Conservation (phyloP, 2,113 vertebrate species). For the Amphilophus citrinellus region DNA sequence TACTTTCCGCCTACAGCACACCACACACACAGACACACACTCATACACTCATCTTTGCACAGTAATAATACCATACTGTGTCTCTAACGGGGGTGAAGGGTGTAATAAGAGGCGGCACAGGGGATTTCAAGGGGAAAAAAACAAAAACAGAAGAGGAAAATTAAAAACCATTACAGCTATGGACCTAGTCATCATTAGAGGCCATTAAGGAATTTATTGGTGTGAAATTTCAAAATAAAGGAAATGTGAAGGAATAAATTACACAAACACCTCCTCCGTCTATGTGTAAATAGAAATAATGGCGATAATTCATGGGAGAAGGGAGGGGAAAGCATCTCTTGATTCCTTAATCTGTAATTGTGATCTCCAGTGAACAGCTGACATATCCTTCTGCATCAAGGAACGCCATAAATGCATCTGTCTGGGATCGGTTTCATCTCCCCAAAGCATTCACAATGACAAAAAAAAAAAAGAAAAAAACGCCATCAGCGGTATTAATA, state of each 20-base stretch:
- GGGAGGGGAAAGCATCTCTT: slow-evolving; percentile 42
- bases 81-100: slow-evolving; percentile 38
- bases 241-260: slow-evolving; percentile 18
- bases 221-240: slow-evolving; percentile 47
- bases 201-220: slow-evolving; percentile 50
- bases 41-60: slow-evolving; percentile 25
- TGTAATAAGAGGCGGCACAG: slow-evolving; percentile 60
- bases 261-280: slow-evolving; percentile 32
- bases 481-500: slow-evolving; percentile 69
- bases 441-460: slow-evolving; percentile 55
- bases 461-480: slow-evolving; percentile 24
- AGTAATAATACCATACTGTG: slow-evolving; percentile 48
- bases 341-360: slow-evolving; percentile 76
- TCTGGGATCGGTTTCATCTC: slow-evolving; percentile 73
- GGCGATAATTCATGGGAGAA: slow-evolving; percentile 54
- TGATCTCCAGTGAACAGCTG: slow-evolving; percentile 62
- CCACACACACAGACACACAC: slow-evolving; percentile 27
- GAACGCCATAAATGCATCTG: slow-evolving; percentile 67
- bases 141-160: slow-evolving; percentile 62
- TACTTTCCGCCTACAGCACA: slow-evolving; percentile 52
- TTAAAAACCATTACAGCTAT: slow-evolving; percentile 60
- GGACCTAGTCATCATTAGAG: slow-evolving; percentile 49
- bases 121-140: slow-evolving; percentile 54
- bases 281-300: slow-evolving; percentile 44
- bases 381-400: slow-evolving; percentile 67